These are phyloP conservation scores for Molorchus minor DNA, from an alignment of 2,888 invertebrate genomes.

Conservation along the genomic window DNA sequence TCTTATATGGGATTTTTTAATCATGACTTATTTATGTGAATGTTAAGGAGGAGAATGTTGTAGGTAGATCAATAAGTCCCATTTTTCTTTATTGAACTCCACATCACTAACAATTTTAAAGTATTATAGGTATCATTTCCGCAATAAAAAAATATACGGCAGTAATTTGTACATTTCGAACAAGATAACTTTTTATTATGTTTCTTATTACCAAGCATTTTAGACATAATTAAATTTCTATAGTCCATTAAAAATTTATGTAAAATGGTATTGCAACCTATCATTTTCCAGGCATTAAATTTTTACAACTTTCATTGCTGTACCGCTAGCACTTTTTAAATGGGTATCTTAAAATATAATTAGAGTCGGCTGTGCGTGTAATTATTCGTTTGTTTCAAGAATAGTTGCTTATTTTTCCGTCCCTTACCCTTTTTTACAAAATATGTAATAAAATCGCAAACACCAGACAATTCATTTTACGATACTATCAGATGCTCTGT, in stretches of 20 bases:
- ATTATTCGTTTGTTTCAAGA: conserved; percentile 29
- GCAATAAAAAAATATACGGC: conserved; percentile 28
- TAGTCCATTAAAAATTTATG: conserved; percentile 16
- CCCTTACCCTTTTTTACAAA: conserved; percentile 8
- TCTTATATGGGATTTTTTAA: no score
- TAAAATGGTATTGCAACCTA: conserved; percentile 28
- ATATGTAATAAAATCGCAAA: conserved; percentile 4
- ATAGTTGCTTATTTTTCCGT: conserved; percentile 20
- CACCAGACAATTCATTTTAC: conserved; percentile 5
- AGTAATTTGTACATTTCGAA: neutral
- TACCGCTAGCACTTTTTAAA: conserved; percentile 11
- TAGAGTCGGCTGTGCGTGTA: conserved; percentile 21
- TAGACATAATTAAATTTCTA: conserved; percentile 30
- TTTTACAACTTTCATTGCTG: conserved; percentile 25
- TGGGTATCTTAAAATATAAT: conserved; percentile 25
- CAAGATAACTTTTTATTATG: conserved; percentile 7
- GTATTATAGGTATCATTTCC: no score
- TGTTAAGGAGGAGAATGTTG: no score
- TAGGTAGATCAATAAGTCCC: no score
- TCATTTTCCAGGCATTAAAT: conserved; percentile 28
- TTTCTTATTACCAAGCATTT: conserved; percentile 18
- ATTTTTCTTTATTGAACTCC: no score
- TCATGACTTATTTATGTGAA: no score
- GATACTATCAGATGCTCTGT: no score
- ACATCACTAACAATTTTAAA: no score